These are phyloP conservation scores for Malurus leucopterus DNA, from an alignment of 2,797 vertebrate species.

Conservation along the genomic window DNA sequence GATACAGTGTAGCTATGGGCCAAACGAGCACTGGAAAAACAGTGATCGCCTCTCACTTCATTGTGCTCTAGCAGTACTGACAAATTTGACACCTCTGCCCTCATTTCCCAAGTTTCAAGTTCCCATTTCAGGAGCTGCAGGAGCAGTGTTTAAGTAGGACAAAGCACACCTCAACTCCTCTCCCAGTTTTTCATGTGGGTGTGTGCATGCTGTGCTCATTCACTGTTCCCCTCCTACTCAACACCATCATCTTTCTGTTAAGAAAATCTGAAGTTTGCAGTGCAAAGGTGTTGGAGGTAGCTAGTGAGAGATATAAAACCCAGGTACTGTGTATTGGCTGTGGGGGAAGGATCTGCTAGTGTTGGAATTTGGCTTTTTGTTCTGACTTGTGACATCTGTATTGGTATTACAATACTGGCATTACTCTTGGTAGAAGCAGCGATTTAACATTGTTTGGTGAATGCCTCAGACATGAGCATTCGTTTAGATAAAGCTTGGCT, in stretches of 20 bases:
- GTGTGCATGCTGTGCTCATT: accelerated
- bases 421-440: not conserved
- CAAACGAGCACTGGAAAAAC: accelerated
- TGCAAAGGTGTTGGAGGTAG: not conserved
- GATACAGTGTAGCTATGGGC: accelerated
- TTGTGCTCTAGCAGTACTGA: not conserved
- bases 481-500: not conserved
- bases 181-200: not conserved
- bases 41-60: not conserved
- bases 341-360: not conserved
- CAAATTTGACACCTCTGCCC: not conserved
- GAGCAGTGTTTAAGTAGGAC: not conserved
- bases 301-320: not conserved
- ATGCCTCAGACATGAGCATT: accelerated
- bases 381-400: not conserved
- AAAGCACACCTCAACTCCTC: not conserved
- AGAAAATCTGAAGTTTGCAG: not conserved
- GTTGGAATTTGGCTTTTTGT: not conserved
- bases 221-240: not conserved
- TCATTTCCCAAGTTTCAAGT: not conserved
- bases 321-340: not conserved
- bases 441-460: not conserved
- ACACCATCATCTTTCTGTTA: not conserved
- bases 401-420: not conserved
- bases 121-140: not conserved